These are phyloP conservation scores for Tupaia chinensis DNA, from an alignment of 2,113 vertebrate species.

Conservation along the genomic window DNA sequence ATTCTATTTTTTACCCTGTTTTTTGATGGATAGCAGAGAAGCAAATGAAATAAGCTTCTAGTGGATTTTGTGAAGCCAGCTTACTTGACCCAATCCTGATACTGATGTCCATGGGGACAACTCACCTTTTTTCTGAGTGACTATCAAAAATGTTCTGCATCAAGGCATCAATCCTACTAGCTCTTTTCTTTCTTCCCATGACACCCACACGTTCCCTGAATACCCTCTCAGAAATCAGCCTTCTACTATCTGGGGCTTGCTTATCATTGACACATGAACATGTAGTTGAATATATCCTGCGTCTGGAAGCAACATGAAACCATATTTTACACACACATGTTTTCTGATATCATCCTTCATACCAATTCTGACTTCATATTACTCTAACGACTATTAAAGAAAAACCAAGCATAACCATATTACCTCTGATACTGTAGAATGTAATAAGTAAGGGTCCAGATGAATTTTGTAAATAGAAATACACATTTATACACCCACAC, in stretches of 20 bases:
- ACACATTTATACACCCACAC: not conserved
- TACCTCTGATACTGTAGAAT: not conserved
- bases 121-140: not conserved
- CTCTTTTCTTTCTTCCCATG: not conserved
- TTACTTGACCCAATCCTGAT: not conserved
- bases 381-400: conserved; percentile 57
- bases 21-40: conserved; percentile 7
- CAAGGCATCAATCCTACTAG: not conserved
- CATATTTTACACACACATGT: not conserved
- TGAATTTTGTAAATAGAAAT: conserved; percentile 54
- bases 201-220: not conserved
- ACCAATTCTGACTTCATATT: conserved; percentile 59
- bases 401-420: not conserved
- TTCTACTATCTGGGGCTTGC: not conserved
- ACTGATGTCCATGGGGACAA: not conserved
- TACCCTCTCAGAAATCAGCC: not conserved
- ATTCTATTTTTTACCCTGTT: not conserved
- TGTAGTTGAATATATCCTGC: not conserved
- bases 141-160: not conserved
- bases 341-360: conserved; percentile 33
- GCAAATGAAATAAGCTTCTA: conserved; percentile 28
- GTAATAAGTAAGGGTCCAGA: not conserved
- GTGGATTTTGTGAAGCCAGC: not conserved
- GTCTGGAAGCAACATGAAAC: conserved; percentile 68
- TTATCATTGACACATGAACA: conserved; percentile 54